Evolutionary conservation across 2,797 vertebrate species (phyloP).

Genomic region (Hippoglossus hippoglossus): DNA sequence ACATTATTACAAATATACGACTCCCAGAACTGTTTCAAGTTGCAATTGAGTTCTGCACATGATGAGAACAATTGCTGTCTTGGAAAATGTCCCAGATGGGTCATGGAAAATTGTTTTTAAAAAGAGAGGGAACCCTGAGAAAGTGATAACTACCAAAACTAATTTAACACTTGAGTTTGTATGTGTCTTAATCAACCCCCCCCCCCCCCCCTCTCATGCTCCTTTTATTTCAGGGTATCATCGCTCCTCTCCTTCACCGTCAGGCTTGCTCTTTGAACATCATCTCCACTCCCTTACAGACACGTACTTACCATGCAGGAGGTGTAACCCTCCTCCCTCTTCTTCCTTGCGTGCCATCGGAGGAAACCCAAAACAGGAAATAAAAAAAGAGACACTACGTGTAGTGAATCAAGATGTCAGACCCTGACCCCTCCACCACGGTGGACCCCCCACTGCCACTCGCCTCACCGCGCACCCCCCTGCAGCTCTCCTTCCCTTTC

Average conservation of each 20-base stretch:
- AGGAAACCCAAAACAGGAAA: constrained; percentile 29
- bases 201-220: not conserved
- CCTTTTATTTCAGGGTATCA: constrained; percentile 23
- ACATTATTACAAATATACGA: no score
- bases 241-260: constrained; percentile 1
- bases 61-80: no score
- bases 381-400: not conserved
- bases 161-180: not conserved
- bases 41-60: no score
- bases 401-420: constrained; percentile 75
- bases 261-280: constrained; percentile 11
- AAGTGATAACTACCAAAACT: no score
- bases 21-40: no score
- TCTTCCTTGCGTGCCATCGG: constrained; percentile 24
- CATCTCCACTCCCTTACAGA: constrained; percentile 1
- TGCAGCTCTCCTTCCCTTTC: constrained; percentile 94
- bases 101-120: no score
- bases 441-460: constrained; percentile 79
- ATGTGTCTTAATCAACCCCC: no score
- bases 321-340: constrained; percentile 60
- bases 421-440: constrained; percentile 74
- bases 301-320: constrained; percentile 65
- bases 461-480: constrained; percentile 86
- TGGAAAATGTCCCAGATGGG: no score
- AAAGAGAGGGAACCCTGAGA: no score